phyloP scores from a whole-genome alignment of 1,140 invertebrate species.

The Cydia splendana region DNA sequence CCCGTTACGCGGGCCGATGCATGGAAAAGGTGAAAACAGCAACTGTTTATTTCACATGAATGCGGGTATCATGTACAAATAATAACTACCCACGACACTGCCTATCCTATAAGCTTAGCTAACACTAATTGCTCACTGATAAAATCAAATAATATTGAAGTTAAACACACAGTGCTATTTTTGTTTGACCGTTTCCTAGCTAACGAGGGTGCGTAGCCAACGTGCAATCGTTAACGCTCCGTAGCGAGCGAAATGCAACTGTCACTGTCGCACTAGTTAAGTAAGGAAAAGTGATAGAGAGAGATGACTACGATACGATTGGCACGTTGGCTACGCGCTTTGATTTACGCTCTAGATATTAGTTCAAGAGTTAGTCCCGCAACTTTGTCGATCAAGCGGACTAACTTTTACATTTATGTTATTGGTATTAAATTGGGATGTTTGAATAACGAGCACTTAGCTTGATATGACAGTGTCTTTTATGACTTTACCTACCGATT shows the following conservation, averaged over 20 bases:
- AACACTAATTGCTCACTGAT: not conserved
- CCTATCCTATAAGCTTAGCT: too few species aligned
- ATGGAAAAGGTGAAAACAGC: too few species aligned
- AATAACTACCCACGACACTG: too few species aligned
- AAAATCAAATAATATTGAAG: not conserved
- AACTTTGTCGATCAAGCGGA: not conserved
- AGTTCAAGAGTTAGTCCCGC: constrained; percentile 1
- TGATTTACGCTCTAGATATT: constrained; percentile 5
- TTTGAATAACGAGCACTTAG: constrained; percentile 9
- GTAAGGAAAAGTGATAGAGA: too few species aligned
- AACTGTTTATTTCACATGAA: too few species aligned
- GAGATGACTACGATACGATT: too few species aligned
- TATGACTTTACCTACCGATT: constrained; percentile 12
- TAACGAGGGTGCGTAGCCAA: not conserved
- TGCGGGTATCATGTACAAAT: too few species aligned
- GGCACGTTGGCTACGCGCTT: too few species aligned
- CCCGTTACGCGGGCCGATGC: too few species aligned
- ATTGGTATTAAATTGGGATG: constrained; percentile 1
- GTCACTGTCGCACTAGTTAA: too few species aligned
- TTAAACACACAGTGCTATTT: not conserved
- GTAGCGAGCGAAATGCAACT: too few species aligned
- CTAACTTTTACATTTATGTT: constrained; percentile 1
- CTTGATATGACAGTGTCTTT: not conserved
- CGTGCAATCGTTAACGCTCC: too few species aligned
- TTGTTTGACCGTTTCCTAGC: constrained; percentile 1